phyloP scores from a whole-genome alignment of 2,113 vertebrate species.

The Petrocephalus zakoni region DNA sequence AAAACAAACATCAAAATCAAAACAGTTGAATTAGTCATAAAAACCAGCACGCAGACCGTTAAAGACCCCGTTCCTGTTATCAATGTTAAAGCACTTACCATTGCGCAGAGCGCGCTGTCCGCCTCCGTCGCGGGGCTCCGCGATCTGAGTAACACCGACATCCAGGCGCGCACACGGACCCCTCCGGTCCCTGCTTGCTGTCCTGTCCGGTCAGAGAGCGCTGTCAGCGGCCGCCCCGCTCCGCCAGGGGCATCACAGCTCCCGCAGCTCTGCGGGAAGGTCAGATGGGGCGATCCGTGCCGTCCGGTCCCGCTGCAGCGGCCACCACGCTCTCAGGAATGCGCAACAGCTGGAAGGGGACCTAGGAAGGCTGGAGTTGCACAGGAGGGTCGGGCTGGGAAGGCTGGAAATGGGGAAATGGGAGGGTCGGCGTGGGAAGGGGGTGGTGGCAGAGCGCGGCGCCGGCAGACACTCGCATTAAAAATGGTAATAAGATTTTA shows the following conservation, averaged over 20 bases:
- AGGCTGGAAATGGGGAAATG: not conserved
- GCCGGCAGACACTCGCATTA: not conserved
- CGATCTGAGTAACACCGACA: not conserved
- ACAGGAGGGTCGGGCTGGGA: not conserved
- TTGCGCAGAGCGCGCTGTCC: not conserved
- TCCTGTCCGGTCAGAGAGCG: not conserved
- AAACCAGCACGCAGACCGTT: not conserved
- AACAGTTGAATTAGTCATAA: not conserved
- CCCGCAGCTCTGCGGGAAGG: not conserved
- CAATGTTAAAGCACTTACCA: not conserved
- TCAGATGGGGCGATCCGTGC: not conserved
- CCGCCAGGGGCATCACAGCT: not conserved
- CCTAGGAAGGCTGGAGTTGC: not conserved
- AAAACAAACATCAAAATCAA: not conserved
- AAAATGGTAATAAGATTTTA: not conserved
- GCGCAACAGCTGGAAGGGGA: constrained; percentile 24
- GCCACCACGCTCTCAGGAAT: constrained; percentile 10
- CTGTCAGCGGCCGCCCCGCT: not conserved
- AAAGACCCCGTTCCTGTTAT: not conserved
- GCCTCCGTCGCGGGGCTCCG: constrained; percentile 1
- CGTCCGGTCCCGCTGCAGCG: not conserved
- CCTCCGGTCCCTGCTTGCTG: not conserved
- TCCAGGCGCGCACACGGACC: not conserved
- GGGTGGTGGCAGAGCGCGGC: not conserved
- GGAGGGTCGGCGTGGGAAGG: not conserved